Percentiles rank a stretch among this genome's conserved stretches.
Conservation (phyloP, 2,888 invertebrate species). For the Nysson spinosus region DNA sequence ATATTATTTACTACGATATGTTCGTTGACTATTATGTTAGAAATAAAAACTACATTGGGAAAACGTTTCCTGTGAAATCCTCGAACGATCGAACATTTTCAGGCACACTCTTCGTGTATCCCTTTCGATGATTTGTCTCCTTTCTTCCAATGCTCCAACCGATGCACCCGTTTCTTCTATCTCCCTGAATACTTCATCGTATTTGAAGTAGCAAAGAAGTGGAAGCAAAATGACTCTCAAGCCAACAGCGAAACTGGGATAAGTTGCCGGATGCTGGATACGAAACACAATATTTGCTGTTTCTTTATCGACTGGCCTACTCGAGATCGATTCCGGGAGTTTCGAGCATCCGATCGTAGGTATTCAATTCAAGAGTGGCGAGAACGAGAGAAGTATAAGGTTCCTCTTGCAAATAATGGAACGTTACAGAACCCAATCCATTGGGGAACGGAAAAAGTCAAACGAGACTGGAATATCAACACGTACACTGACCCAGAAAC, state of each 20-base stretch:
- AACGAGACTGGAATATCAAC: too few species aligned
- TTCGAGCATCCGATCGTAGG: slow-evolving; percentile 30
- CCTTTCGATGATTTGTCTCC: not conserved
- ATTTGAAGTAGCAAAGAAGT: slow-evolving; percentile 14
- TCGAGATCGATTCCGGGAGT: slow-evolving; percentile 23
- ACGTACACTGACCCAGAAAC: too few species aligned
- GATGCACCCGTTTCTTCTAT: too few species aligned
- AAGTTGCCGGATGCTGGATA: slow-evolving; percentile 2
- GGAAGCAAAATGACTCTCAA: slow-evolving; percentile 14
- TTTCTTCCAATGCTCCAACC: too few species aligned
- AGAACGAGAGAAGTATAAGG: not conserved
- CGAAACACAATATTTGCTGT: slow-evolving; percentile 41
- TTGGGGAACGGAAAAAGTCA: too few species aligned
- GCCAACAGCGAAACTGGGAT: slow-evolving; percentile 25
- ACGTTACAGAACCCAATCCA: too few species aligned
- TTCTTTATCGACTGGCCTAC: slow-evolving; percentile 20
- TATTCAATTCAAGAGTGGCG: slow-evolving; percentile 17
- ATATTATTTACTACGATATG: slow-evolving; percentile 69
- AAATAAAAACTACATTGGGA: slow-evolving; percentile 65
- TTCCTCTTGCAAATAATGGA: slow-evolving; percentile 3
- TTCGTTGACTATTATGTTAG: slow-evolving; percentile 73
- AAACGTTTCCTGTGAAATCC: slow-evolving; percentile 5
- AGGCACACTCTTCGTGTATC: not conserved
- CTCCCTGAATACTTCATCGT: too few species aligned
- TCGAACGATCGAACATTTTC: not conserved